Percentiles rank a stretch among this genome's conserved stretches.
phyloP scores from a whole-genome alignment of 2,797 vertebrate species.

The Fistularia commersonii region DNA sequence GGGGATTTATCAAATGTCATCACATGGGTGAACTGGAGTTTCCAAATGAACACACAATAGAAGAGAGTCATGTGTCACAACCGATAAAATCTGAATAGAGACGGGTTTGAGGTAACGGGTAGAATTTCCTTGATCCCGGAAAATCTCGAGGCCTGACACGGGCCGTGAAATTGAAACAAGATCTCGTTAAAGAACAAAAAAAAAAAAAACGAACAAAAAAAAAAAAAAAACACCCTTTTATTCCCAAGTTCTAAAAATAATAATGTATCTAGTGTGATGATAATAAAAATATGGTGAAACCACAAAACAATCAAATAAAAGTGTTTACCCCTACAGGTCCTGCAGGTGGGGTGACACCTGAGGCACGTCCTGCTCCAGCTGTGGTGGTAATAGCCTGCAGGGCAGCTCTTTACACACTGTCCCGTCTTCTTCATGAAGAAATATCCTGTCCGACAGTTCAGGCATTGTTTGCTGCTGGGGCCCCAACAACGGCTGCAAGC shows the following conservation, averaged over 20 bases:
- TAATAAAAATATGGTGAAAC: neutral
- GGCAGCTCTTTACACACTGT: slow-evolving; percentile 76
- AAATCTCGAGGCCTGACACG: too few relatives aligned
- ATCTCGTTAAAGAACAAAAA: too few relatives aligned
- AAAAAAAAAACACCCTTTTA: too few relatives aligned
- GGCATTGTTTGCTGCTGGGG: slow-evolving; percentile 68
- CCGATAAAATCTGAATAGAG: too few relatives aligned
- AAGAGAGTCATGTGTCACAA: neutral
- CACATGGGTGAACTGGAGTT: slow-evolving; percentile 4
- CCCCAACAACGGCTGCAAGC: slow-evolving; percentile 79
- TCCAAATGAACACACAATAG: neutral
- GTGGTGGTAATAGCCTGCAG: slow-evolving; percentile 70
- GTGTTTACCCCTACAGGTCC: slow-evolving; percentile 56
- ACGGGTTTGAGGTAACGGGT: too few relatives aligned
- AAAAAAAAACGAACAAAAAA: too few relatives aligned
- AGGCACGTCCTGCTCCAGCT: slow-evolving; percentile 62
- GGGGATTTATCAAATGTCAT: too few relatives aligned
- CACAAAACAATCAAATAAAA: slow-evolving; percentile 1
- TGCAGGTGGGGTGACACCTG: slow-evolving; percentile 83
- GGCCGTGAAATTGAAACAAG: too few relatives aligned
- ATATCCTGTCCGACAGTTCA: slow-evolving; percentile 73
- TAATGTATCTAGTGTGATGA: neutral
- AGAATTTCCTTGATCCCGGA: too few relatives aligned
- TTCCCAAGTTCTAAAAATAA: too few relatives aligned
- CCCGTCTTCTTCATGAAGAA: slow-evolving; percentile 72